Evolutionary conservation across 2,113 vertebrate species (phyloP), one percentile per base, ranked within the genome.

Genomic region (Polypterus senegalus): DNA sequence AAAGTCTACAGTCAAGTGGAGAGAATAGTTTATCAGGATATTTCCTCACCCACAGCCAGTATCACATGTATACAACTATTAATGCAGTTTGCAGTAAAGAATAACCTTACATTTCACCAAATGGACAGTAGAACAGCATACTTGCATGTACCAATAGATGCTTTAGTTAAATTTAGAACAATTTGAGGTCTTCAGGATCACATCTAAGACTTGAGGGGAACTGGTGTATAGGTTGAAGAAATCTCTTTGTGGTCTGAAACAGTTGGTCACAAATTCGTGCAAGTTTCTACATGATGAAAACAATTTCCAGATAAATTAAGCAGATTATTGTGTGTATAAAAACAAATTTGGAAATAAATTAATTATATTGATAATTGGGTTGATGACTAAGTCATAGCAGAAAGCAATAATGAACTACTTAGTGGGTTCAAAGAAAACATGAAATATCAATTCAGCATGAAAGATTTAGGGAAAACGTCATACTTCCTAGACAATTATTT

Each of bases 171-270:
- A 47, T 5, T 45, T 67, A 44, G 64, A 71, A 8, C 69, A 69
- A 59, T 66, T 66, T 47, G 67, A 48, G 59, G 53, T 56, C 47
- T 64, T 66, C 71, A 47, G 27, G 27, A 27, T 27, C 27, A 27
- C 1, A 27, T 27, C 27, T 27, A 48, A 58, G 5, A 57, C 46
- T 46, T 45, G 55, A 47, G 55, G 59, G 3, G 66, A 63, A 27
- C 6, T 71, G 54, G 67, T 73, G 7, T 71, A 44, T 7, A 71
- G 67, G 9, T 47, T 73, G 48, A 62, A 69, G 49, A 73, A 71
- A 60, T 73, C 65, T 5, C 52, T 71, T 54, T 67, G 65, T 62
- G 63, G 70, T 7, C 45, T 71, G 5, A 74, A 71, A 58, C 72
- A 73, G 64, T 73, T 56, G 10, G 63, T 63, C 10, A 53, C 68